A percentile compares a stretch with the other conserved stretches of the same genome.
Conservation (phyloP, 2,113 vertebrate genomes). For the Cheirogaleus medius region DNA sequence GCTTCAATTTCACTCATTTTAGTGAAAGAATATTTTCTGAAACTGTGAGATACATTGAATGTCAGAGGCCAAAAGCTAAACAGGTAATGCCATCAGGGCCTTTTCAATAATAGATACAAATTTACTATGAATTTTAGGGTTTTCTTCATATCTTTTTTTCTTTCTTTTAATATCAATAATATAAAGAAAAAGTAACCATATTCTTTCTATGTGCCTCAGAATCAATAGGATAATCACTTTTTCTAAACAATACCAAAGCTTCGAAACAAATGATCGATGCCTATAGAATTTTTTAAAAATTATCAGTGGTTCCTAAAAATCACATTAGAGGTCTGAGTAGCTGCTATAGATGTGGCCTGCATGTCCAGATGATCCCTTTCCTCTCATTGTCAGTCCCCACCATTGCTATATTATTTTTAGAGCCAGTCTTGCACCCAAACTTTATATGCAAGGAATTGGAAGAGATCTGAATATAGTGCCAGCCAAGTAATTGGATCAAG, state of each 20-base stretch:
- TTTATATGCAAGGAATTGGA: background rate
- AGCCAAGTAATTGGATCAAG: background rate
- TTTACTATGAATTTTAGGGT: background rate
- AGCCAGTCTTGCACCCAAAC: background rate
- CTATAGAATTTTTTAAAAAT: background rate
- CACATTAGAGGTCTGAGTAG: background rate
- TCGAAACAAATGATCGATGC: background rate
- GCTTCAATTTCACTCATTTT: conserved; percentile 56
- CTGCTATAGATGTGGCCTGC: background rate
- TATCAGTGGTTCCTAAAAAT: background rate
- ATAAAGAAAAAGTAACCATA: background rate
- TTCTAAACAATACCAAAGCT: background rate
- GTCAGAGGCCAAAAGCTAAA: conserved; percentile 32
- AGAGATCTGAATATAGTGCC: background rate
- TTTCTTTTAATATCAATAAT: background rate
- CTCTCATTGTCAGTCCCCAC: background rate
- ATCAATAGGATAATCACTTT: background rate
- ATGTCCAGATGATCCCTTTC: background rate
- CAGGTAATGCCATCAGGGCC: background rate
- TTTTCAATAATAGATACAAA: background rate
- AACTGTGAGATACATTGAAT: conserved; percentile 23
- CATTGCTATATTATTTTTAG: background rate
- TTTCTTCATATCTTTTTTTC: background rate
- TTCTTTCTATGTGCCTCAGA: background rate
- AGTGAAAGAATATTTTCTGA: conserved; percentile 37